Base-by-base conservation (phyloP, 2,113 vertebrate species). In the Salvator merianae region DNA sequence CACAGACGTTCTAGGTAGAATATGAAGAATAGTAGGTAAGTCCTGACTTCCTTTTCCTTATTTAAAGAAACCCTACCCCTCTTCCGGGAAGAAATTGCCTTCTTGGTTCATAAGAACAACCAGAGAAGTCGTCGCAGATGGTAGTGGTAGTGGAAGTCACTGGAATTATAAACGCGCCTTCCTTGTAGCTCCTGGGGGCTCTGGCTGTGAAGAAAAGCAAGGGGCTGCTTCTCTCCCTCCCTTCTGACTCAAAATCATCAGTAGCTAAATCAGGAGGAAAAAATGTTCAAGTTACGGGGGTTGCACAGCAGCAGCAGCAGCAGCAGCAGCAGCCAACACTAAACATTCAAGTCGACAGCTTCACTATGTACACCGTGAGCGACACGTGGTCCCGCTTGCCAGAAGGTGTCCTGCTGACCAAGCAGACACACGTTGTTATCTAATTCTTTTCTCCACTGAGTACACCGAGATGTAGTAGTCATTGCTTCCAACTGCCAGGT, bases 391-490 rank as follows among this genome's bases (percentile, higher is more conserved):
- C 85, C 84, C 6, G 83, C 88, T 89, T 70, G 88, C 82, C 38
- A 83, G 81, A 32, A 86, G 84, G n/a, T 63, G 38, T 74, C 79
- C 22, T 38, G 5, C 90, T 84, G 24, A 85, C 22, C 73, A 83
- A 82, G 85, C 86, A 77, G 94, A 91, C 86, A 79, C 79, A 82
- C 47, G 83, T 92, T 91, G 97, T 96, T 99, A 99, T 98, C 99
- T 99, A 93, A 97, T 95, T 62, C 98, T 96, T 95, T 99, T 99
- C 96, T 99, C 99, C 83, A 98, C 97, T 1, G 98, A 99, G 92
- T 99, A 99, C 95, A 99, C 99, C 53, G 99, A 99, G 97, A 99
- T 99, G 97, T 98, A 99, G 97, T 97, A 99, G 95, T 99, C 99
- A 1, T 99, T 99, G 96, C 98, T 99, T 84, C 99, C 99, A 1